These are phyloP conservation scores for Spialia ferax DNA, from an alignment of 2,888 invertebrate genomes.

Conservation along the genomic window DNA sequence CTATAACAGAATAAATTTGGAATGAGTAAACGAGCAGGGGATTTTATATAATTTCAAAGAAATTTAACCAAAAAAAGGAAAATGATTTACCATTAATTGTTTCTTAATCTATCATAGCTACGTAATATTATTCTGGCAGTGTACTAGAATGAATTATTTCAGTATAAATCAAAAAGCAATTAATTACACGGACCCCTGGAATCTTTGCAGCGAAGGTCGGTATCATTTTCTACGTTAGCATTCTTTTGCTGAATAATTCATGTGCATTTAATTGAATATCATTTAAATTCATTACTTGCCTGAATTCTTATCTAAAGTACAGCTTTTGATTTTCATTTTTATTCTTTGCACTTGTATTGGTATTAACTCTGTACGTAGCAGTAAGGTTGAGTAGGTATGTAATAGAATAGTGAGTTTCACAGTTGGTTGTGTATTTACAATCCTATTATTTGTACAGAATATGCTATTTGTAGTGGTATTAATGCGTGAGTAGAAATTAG, in stretches of 20 bases:
- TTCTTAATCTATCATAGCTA: neutral
- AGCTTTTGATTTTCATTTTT: constrained; percentile 41
- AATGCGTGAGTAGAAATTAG: too few species aligned
- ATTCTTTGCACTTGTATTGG: constrained; percentile 17
- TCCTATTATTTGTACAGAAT: too few species aligned
- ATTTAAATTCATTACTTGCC: constrained; percentile 77
- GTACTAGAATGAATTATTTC: constrained; percentile 28
- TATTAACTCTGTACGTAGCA: neutral
- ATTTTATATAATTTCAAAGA: too few species aligned
- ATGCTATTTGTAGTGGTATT: too few species aligned
- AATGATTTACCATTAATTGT: neutral
- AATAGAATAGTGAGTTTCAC: too few species aligned
- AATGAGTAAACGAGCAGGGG: too few species aligned
- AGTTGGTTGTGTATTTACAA: too few species aligned
- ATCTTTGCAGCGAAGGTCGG: constrained; percentile 63
- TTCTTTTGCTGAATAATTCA: constrained; percentile 80
- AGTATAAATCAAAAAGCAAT: constrained; percentile 58
- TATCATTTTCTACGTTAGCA: constrained; percentile 77
- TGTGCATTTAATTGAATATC: constrained; percentile 81
- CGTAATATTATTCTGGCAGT: constrained; percentile 42
- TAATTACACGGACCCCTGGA: constrained; percentile 68
- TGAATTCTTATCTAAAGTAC: constrained; percentile 45
- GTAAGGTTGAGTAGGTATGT: neutral
- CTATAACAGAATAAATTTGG: too few species aligned
- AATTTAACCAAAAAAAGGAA: neutral